A percentile compares a stretch with the other conserved stretches of the same genome.
These are phyloP conservation scores for Labeo rohita DNA, from an alignment of 2,113 vertebrate species.

Conservation along the genomic window DNA sequence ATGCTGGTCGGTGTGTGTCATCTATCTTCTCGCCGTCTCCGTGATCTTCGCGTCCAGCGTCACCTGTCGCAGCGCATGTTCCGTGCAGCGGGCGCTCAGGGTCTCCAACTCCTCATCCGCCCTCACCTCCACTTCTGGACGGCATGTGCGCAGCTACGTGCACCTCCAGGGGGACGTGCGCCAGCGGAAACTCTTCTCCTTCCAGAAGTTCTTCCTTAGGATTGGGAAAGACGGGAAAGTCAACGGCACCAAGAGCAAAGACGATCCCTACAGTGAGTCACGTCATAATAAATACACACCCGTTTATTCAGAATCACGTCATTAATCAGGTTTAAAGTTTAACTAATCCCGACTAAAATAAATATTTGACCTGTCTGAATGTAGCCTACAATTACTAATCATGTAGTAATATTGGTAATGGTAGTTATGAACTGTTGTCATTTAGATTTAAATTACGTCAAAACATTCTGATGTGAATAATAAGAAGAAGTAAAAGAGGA, in stretches of 20 bases:
- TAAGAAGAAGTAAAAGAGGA: too few species aligned
- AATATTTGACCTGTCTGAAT: neutral
- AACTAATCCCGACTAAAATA: neutral
- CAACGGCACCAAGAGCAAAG: slow-evolving; percentile 93
- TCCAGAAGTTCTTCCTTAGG: slow-evolving; percentile 95
- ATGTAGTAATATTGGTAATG: neutral
- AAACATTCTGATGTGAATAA: slow-evolving; percentile 14
- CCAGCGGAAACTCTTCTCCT: slow-evolving; percentile 93
- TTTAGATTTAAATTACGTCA: neutral
- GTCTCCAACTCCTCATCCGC: slow-evolving; percentile 2
- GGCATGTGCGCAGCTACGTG: slow-evolving; percentile 96
- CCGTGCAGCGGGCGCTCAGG: slow-evolving; percentile 2
- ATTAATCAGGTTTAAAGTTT: neutral
- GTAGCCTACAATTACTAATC: neutral
- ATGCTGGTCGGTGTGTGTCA: slow-evolving; percentile 82
- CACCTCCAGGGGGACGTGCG: slow-evolving; percentile 94
- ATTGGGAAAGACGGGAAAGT: slow-evolving; percentile 92
- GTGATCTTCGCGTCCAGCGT: neutral
- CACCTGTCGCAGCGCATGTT: slow-evolving; percentile 10
- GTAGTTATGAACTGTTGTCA: neutral
- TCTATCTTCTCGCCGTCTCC: slow-evolving; percentile 59
- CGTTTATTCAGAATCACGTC: neutral
- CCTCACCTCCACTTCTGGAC: slow-evolving; percentile 41
- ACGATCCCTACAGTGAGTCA: slow-evolving; percentile 94
- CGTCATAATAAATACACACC: neutral